phyloP scores from a whole-genome alignment of 2,888 invertebrate genomes.

The Lapara coniferarum region DNA sequence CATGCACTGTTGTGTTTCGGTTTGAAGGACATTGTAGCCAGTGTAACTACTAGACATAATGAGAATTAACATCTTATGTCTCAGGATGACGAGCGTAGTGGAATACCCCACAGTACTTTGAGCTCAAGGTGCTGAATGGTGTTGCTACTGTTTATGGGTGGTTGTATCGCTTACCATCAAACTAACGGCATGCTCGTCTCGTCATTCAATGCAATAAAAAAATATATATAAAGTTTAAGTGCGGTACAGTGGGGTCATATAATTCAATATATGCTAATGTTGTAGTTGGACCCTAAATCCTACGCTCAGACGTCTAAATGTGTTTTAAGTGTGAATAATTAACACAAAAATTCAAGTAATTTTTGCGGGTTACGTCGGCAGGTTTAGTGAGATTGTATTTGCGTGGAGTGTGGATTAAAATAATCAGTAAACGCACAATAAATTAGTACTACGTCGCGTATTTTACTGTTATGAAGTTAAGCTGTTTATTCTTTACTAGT shows the following conservation, averaged over 20 bases:
- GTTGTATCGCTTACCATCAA: too few relatives aligned
- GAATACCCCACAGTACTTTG: too few relatives aligned
- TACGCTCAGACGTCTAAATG: slow-evolving; percentile 45
- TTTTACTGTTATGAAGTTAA: not conserved
- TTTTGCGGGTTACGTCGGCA: slow-evolving; percentile 20
- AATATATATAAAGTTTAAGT: not conserved
- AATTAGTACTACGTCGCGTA: not conserved
- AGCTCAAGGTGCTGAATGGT: too few relatives aligned
- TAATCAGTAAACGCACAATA: not conserved
- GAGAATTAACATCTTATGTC: too few relatives aligned
- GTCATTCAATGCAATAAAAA: too few relatives aligned
- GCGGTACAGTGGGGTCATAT: not conserved
- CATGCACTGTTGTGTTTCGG: too few relatives aligned
- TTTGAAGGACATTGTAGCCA: too few relatives aligned
- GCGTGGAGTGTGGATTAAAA: not conserved
- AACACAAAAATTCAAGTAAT: slow-evolving; percentile 14
- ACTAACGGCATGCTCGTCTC: too few relatives aligned
- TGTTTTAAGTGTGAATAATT: slow-evolving; percentile 36
- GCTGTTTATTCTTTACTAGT: not conserved
- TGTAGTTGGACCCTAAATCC: slow-evolving; percentile 39
- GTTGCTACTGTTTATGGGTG: too few relatives aligned
- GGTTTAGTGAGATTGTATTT: not conserved
- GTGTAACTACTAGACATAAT: too few relatives aligned
- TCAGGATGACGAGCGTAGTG: too few relatives aligned
- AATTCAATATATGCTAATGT: slow-evolving; percentile 43